These are phyloP conservation scores for Platysteira castanea DNA, from an alignment of 2,113 vertebrate genomes.

Conservation along the genomic window DNA sequence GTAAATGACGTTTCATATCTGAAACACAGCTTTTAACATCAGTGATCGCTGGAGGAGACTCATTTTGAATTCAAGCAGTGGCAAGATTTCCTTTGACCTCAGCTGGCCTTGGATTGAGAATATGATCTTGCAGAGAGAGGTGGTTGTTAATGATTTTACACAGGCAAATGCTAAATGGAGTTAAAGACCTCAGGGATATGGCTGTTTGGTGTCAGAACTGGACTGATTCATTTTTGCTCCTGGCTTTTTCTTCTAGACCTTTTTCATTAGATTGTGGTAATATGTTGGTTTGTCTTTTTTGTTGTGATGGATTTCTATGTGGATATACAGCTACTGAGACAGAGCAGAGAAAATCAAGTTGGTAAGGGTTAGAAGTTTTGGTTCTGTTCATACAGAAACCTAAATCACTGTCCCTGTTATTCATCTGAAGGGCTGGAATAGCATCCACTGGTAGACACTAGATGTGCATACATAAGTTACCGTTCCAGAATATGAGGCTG, in stretches of 20 bases:
- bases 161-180: background rate
- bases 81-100: background rate
- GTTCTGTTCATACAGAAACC: background rate
- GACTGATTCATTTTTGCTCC: background rate
- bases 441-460: background rate
- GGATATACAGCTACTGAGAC: background rate
- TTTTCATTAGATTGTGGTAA: background rate
- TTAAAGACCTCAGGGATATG: background rate
- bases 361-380: background rate
- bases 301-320: background rate
- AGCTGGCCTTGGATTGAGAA: background rate
- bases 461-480: background rate
- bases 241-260: background rate
- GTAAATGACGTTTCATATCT: background rate
- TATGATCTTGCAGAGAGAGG: background rate
- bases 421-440: background rate
- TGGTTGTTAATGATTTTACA: background rate
- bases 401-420: background rate
- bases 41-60: background rate
- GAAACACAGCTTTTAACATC: background rate
- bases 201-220: background rate
- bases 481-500: background rate
- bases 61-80: background rate
- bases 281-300: background rate
- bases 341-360: background rate